Percentiles rank a stretch among this genome's conserved stretches.
phyloP scores from a whole-genome alignment of 2,113 vertebrate genomes.

The Planiliza haematocheilus region DNA sequence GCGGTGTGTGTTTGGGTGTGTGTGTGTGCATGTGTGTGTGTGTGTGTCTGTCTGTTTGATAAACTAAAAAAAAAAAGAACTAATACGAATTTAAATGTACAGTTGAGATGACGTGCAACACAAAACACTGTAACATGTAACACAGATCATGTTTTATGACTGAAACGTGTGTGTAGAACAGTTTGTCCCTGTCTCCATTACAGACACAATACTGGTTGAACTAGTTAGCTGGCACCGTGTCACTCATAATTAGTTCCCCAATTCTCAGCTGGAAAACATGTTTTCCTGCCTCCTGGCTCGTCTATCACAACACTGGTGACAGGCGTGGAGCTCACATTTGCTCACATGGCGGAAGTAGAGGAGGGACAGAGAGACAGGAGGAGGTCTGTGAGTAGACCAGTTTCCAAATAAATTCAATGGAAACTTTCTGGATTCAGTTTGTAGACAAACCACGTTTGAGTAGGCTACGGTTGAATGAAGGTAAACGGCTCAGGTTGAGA shows the following conservation, averaged over 20 bases:
- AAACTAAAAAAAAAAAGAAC: background rate
- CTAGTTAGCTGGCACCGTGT: constrained; percentile 43
- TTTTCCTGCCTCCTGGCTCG: constrained; percentile 18
- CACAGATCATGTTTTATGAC: background rate
- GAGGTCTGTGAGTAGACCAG: too few species aligned
- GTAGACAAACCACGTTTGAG: too few species aligned
- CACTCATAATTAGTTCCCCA: constrained; percentile 18
- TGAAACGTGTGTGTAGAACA: background rate
- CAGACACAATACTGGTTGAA: constrained; percentile 52
- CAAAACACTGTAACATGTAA: background rate
- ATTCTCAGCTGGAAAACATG: constrained; percentile 17
- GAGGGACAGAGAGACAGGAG: background rate
- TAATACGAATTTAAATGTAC: background rate
- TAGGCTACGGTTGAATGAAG: too few species aligned
- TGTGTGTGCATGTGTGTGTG: background rate
- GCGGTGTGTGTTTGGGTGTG: background rate
- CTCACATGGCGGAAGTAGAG: background rate
- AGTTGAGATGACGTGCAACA: background rate
- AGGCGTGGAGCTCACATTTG: accelerated
- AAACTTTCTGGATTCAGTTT: too few species aligned
- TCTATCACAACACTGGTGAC: background rate
- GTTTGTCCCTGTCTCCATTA: background rate
- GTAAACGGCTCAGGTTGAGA: too few species aligned
- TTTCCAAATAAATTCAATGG: too few species aligned
- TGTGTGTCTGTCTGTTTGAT: background rate